Conservation (phyloP, 2,888 invertebrate genomes). For the Elysia crispata region DNA sequence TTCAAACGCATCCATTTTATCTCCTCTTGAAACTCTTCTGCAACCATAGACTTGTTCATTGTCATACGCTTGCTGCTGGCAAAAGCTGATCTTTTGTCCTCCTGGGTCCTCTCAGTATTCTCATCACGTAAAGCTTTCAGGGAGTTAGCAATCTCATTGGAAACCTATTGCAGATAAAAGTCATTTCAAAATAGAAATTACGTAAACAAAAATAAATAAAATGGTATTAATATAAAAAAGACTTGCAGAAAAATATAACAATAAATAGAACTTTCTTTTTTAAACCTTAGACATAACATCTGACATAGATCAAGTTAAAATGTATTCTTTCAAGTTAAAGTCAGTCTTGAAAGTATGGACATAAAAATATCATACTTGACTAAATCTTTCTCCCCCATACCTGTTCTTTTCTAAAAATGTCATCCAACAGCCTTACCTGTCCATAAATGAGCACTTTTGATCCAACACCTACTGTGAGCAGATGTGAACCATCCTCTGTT, state of each 20-base stretch:
- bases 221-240: neutral
- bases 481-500: slow-evolving; percentile 98
- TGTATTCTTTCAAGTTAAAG: too few species aligned
- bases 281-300: too few species aligned
- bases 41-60: slow-evolving; percentile 86
- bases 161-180: slow-evolving; percentile 80
- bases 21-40: slow-evolving; percentile 91
- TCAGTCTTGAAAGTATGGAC: too few species aligned
- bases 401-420: too few species aligned
- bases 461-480: slow-evolving; percentile 95
- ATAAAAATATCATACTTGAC: too few species aligned
- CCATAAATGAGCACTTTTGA: slow-evolving; percentile 89
- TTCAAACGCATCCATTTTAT: slow-evolving; percentile 97
- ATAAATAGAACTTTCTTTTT: too few species aligned
- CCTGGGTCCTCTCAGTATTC: slow-evolving; percentile 41
- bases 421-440: slow-evolving; percentile 50
- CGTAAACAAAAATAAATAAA: neutral
- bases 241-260: too few species aligned
- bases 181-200: neutral
- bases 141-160: slow-evolving; percentile 95
- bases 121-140: slow-evolving; percentile 75
- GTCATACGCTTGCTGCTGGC: slow-evolving; percentile 42
- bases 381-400: too few species aligned
- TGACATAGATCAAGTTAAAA: too few species aligned
- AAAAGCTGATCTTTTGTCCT: slow-evolving; percentile 47